Evolutionary conservation across 2,888 invertebrate species (phyloP).

Genomic region (Aromia moschata): DNA sequence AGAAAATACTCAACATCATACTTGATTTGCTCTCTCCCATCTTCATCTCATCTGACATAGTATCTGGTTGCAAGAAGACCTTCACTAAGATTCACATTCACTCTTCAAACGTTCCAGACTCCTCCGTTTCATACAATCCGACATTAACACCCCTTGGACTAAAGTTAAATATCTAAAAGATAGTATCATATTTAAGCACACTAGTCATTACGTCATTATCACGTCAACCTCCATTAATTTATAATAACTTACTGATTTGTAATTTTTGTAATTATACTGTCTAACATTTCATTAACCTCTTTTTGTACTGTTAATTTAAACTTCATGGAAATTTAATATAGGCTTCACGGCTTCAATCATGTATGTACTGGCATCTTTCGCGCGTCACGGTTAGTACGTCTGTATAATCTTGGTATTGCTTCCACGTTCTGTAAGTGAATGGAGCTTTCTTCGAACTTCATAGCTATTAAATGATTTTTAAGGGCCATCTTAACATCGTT

Average conservation of each 20-base stretch:
- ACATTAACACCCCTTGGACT: constrained; percentile 88
- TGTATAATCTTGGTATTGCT: constrained; percentile 91
- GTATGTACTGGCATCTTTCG: constrained; percentile 82
- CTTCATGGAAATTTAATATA: constrained; percentile 68
- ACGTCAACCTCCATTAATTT: too few relatives aligned
- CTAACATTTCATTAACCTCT: constrained; percentile 60
- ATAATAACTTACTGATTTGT: constrained; percentile 67
- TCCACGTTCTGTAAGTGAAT: constrained; percentile 81
- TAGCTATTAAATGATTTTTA: constrained; percentile 47
- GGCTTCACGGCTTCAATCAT: constrained; percentile 62
- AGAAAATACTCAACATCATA: constrained; percentile 85
- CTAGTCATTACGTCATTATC: too few relatives aligned
- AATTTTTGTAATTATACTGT: constrained; percentile 61
- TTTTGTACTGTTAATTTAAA: constrained; percentile 61
- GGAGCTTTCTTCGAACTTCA: constrained; percentile 62
- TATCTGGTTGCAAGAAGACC: constrained; percentile 66
- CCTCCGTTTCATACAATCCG: constrained; percentile 95
- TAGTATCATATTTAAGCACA: too few relatives aligned
- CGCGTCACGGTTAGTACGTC: constrained; percentile 89
- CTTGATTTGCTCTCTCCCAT: constrained; percentile 88
- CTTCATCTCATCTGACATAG: constrained; percentile 84
- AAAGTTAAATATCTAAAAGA: constrained; percentile 72
- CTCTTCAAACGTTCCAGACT: constrained; percentile 87
- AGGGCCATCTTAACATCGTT: constrained; percentile 42
- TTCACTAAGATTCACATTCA: constrained; percentile 51